A percentile compares a stretch with the other conserved stretches of the same genome.
Evolutionary conservation across 2,797 vertebrate genomes (phyloP).

Genomic region (Sebastes ruberrimus): DNA sequence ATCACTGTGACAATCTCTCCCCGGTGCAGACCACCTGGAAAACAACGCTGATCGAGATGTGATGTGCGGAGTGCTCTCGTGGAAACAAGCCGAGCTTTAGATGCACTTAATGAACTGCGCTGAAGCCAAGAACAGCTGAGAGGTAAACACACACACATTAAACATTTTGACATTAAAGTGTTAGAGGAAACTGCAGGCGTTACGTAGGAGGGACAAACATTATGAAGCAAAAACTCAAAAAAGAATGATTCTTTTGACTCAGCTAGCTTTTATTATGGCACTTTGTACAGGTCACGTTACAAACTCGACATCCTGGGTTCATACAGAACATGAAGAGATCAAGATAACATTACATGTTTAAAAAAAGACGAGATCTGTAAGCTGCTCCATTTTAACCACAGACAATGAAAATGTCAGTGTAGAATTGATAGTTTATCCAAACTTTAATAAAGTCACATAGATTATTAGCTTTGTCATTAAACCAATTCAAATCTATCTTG

Average conservation of each 20-base stretch:
- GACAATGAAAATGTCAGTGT: neutral
- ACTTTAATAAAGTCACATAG: neutral
- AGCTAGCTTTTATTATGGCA: slow-evolving; percentile 79
- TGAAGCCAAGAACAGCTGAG: neutral
- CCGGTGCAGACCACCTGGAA: neutral
- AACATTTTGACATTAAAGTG: neutral
- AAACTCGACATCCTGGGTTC: slow-evolving; percentile 69
- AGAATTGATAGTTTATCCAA: neutral
- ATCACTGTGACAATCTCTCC: slow-evolving; percentile 26
- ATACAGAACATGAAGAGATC: slow-evolving; percentile 45
- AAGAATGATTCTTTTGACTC: slow-evolving; percentile 16
- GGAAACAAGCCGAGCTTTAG: neutral
- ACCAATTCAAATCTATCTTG: neutral
- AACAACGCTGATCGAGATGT: neutral
- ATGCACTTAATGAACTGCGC: neutral
- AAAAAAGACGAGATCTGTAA: slow-evolving; percentile 9
- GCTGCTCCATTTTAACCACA: slow-evolving; percentile 11
- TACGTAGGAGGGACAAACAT: neutral
- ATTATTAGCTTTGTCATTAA: neutral
- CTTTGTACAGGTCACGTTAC: slow-evolving; percentile 78
- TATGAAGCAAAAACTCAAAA: neutral
- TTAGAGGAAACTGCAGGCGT: neutral
- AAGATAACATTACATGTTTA: slow-evolving; percentile 33
- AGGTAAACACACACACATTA: neutral
- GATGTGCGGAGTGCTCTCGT: neutral